Evolutionary conservation across 2,797 vertebrate genomes (phyloP).

Genomic region (Melanotaenia pygmaea): DNA sequence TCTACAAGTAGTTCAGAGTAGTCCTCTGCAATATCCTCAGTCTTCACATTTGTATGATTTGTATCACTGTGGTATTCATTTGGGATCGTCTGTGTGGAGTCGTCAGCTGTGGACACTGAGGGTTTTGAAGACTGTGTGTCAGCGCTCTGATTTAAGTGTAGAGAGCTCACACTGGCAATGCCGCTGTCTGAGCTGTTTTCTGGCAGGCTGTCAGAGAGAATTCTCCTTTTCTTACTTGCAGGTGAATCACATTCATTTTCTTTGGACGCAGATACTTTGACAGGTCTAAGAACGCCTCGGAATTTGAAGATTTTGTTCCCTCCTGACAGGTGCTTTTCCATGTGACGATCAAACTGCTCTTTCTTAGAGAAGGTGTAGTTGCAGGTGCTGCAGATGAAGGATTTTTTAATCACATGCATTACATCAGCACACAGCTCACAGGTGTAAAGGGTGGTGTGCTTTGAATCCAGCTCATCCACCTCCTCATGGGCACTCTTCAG

Average conservation of each 20-base stretch:
- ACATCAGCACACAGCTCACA: constrained; percentile 98
- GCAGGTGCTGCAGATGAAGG: constrained; percentile 98
- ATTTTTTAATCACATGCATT: constrained; percentile 96
- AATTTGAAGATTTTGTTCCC: constrained; percentile 92
- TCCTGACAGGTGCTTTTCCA: constrained; percentile 94
- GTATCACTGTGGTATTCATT: constrained; percentile 55
- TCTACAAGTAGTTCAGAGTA: constrained; percentile 79
- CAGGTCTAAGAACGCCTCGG: constrained; percentile 90
- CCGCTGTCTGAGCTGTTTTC: constrained; percentile 73
- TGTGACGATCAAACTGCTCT: constrained; percentile 97
- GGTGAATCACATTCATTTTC: constrained; percentile 82
- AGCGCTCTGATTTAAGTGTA: constrained; percentile 62
- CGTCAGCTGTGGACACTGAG: constrained; percentile 67
- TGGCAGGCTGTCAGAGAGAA: constrained; percentile 69
- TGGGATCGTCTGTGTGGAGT: constrained; percentile 66
- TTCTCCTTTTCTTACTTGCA: constrained; percentile 85
- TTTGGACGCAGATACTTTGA: constrained; percentile 66
- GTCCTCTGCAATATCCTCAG: constrained; percentile 80
- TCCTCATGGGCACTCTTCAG: constrained; percentile 87
- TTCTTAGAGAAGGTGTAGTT: constrained; percentile 99
- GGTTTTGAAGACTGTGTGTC: constrained; percentile 70
- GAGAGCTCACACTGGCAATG: constrained; percentile 65
- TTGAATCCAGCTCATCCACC: constrained; percentile 89
- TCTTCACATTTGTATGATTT: constrained; percentile 80
- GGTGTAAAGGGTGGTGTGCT: constrained; percentile 93